phyloP scores from a whole-genome alignment of 2,797 vertebrate genomes.

The Tachyglossus aculeatus region DNA sequence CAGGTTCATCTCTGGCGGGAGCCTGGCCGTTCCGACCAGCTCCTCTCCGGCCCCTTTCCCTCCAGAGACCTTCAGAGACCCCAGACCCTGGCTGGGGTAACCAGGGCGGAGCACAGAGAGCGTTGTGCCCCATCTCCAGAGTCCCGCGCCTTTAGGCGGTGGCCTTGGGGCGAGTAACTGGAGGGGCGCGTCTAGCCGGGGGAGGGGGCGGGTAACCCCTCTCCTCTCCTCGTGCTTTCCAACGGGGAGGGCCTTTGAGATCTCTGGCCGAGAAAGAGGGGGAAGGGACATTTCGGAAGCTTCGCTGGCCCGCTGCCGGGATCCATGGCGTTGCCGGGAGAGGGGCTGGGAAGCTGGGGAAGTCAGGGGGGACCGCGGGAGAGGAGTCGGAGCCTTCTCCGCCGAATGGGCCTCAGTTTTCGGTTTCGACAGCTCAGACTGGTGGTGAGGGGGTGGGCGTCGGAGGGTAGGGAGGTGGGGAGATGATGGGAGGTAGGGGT shows the following conservation, averaged over 20 bases:
- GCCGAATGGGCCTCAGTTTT: background rate
- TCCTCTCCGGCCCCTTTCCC: too few relatives aligned
- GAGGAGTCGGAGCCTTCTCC: background rate
- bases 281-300: background rate
- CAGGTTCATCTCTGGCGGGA: background rate
- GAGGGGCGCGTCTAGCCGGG: background rate
- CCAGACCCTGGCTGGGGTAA: background rate
- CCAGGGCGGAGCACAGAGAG: background rate
- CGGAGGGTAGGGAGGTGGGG: background rate
- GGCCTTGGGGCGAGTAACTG: background rate
- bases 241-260: too few relatives aligned
- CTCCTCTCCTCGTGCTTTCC: background rate
- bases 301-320: background rate
- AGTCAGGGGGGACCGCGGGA: background rate
- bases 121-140: background rate
- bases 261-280: background rate
- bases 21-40: background rate
- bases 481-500: background rate
- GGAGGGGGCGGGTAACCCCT: background rate
- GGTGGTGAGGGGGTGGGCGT: background rate
- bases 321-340: background rate
- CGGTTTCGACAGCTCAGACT: fast-evolving
- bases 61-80: too few relatives aligned
- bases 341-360: background rate
- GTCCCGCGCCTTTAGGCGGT: background rate